Percentiles rank a stretch among this genome's conserved stretches.
These are phyloP conservation scores for Emydoidea blandingii DNA, from an alignment of 2,797 vertebrate genomes.

Conservation along the genomic window DNA sequence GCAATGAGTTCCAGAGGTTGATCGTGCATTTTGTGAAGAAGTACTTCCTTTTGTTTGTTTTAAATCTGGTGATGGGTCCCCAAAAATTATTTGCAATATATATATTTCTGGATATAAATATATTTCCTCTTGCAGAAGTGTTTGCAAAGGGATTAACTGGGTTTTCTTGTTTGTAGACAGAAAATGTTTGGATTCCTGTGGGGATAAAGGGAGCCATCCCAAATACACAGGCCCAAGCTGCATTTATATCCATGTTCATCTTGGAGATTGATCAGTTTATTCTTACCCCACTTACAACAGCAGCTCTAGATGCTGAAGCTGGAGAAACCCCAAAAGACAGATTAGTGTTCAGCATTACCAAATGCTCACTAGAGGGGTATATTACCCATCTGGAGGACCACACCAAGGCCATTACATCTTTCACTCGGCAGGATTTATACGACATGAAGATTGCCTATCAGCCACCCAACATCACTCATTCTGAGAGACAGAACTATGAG, in stretches of 20 bases:
- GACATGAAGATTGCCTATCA: conserved; percentile 87
- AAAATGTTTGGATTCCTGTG: conserved; percentile 82
- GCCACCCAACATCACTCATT: conserved; percentile 82
- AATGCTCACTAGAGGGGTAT: conserved; percentile 68
- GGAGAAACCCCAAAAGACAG: conserved; percentile 77
- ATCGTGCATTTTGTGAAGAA: neutral
- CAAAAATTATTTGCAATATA: neutral
- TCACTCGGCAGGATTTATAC: conserved; percentile 82
- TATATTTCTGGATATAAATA: conserved; percentile 27
- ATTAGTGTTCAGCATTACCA: conserved; percentile 78
- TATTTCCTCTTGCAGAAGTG: neutral
- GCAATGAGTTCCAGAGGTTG: neutral
- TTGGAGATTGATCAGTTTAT: conserved; percentile 87
- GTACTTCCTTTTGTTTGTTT: neutral
- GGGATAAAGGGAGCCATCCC: conserved; percentile 79
- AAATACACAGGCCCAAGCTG: conserved; percentile 80
- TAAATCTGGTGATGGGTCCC: neutral
- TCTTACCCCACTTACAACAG: conserved; percentile 79
- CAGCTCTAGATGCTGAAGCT: conserved; percentile 79
- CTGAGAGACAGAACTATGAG: conserved; percentile 84
- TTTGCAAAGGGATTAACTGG: neutral
- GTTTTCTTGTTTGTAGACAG: conserved; percentile 73
- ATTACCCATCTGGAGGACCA: conserved; percentile 82
- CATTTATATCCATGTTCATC: conserved; percentile 82
- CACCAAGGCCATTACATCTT: conserved; percentile 77